Evolutionary conservation across 1,140 invertebrate genomes (phyloP).

Genomic region (Panonychus citri): DNA sequence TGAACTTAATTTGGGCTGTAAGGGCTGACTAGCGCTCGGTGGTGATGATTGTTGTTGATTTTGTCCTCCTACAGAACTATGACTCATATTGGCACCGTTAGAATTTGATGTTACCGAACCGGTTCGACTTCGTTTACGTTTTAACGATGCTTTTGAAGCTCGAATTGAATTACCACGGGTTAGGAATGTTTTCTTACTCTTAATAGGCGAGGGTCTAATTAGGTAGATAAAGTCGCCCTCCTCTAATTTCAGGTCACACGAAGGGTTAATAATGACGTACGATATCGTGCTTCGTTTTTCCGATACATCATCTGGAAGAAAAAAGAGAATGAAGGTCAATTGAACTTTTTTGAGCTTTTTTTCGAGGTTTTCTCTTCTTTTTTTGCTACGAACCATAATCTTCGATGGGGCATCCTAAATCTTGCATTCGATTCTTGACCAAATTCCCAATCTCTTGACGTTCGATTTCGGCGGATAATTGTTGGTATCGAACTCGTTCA

Average conservation of each 20-base stretch:
- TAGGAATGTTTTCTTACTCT: constrained; percentile 64
- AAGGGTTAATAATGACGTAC: constrained; percentile 95
- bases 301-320: neutral
- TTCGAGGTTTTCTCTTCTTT: constrained; percentile 17
- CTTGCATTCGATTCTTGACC: constrained; percentile 77
- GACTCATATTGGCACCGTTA: too few relatives aligned
- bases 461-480: constrained; percentile 64
- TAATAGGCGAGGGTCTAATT: constrained; percentile 28
- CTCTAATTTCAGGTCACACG: constrained; percentile 83
- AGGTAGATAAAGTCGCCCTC: constrained; percentile 83
- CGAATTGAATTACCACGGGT: constrained; percentile 11
- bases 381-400: constrained; percentile 64
- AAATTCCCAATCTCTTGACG: constrained; percentile 81
- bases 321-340: neutral
- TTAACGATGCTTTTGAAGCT: neutral
- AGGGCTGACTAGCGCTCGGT: too few relatives aligned
- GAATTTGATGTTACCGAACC: too few relatives aligned
- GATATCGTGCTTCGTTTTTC: constrained; percentile 31
- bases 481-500: constrained; percentile 4
- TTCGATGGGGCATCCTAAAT: constrained; percentile 53
- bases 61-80: too few relatives aligned
- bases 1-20: too few relatives aligned
- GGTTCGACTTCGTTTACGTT: neutral
- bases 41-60: too few relatives aligned
- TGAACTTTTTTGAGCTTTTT: neutral